Conservation (phyloP, 2,113 vertebrate genomes). For the Amphiprion ocellaris region DNA sequence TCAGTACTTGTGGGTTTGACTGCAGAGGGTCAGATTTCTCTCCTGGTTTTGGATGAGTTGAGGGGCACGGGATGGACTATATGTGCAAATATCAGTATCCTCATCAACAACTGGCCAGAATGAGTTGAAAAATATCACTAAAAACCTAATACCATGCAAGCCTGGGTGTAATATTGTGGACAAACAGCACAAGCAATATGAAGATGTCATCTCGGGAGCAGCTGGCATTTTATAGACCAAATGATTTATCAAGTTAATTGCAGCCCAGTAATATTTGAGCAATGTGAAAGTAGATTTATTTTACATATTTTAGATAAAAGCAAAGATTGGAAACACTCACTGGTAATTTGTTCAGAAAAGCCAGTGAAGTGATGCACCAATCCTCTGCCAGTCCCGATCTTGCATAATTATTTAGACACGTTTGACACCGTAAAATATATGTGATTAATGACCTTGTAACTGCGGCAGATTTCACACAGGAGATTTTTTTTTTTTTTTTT, state of each 20-base stretch:
- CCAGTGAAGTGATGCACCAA: background rate
- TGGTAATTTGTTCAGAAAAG: background rate
- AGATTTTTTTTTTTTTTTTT: background rate
- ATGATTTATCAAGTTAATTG: too few species aligned
- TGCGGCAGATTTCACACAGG: slow-evolving; percentile 1
- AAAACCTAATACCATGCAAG: too few species aligned
- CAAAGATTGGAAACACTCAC: background rate
- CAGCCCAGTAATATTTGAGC: too few species aligned
- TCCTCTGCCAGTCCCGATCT: background rate
- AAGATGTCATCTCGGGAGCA: background rate
- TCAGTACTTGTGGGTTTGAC: slow-evolving; percentile 58
- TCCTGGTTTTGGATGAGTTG: too few species aligned
- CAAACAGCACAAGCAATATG: background rate
- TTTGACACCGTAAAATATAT: slow-evolving; percentile 2
- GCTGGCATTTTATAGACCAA: too few species aligned
- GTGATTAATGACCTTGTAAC: background rate
- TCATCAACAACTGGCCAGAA: too few species aligned
- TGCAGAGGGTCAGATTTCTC: slow-evolving; percentile 28
- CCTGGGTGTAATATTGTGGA: background rate
- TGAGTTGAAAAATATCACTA: too few species aligned
- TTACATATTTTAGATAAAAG: background rate
- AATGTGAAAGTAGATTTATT: background rate
- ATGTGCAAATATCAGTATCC: too few species aligned
- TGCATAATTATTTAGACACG: background rate
- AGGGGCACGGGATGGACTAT: too few species aligned